A percentile compares a stretch with the other conserved stretches of the same genome.
These are phyloP conservation scores for Bactericera cockerelli DNA, from an alignment of 1,140 invertebrate species.

Conservation along the genomic window DNA sequence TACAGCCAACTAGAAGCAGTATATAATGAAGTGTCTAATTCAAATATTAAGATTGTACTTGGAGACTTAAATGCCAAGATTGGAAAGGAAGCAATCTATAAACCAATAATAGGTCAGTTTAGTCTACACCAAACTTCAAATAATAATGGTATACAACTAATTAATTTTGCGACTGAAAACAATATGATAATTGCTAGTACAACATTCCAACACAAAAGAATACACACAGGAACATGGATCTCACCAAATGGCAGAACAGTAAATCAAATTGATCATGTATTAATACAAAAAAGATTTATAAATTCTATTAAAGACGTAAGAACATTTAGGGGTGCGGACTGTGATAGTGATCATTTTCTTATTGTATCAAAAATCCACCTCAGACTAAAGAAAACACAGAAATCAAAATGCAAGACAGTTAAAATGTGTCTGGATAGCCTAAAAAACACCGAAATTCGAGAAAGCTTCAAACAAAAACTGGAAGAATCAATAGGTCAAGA, in stretches of 20 bases:
- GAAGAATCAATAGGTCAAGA: not conserved
- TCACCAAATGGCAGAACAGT: constrained; percentile 17
- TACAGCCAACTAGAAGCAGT: not conserved
- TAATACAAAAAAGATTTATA: constrained; percentile 15
- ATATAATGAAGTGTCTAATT: not conserved
- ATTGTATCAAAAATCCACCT: constrained; percentile 15
- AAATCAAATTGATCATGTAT: constrained; percentile 21
- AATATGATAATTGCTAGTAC: constrained; percentile 19
- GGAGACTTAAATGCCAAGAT: constrained; percentile 14
- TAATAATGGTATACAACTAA: constrained; percentile 19
- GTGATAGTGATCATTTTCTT: constrained; percentile 17
- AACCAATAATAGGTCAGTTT: constrained; percentile 13
- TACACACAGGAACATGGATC: constrained; percentile 21
- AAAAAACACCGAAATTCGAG: constrained; percentile 19
- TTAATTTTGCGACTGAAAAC: constrained; percentile 12
- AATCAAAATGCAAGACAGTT: constrained; percentile 19
- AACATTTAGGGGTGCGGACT: constrained; percentile 14
- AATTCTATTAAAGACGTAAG: constrained; percentile 14
- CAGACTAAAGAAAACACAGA: constrained; percentile 8
- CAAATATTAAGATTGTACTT: constrained; percentile 14
- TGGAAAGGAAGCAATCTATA: constrained; percentile 11
- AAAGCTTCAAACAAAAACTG: not conserved
- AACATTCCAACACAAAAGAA: constrained; percentile 18
- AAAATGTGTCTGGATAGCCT: constrained; percentile 16
- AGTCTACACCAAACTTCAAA: constrained; percentile 17